Evolutionary conservation across 2,888 invertebrate species (phyloP), one percentile per base, ranked within the genome.

Genomic region (Agapostemon virescens): DNA sequence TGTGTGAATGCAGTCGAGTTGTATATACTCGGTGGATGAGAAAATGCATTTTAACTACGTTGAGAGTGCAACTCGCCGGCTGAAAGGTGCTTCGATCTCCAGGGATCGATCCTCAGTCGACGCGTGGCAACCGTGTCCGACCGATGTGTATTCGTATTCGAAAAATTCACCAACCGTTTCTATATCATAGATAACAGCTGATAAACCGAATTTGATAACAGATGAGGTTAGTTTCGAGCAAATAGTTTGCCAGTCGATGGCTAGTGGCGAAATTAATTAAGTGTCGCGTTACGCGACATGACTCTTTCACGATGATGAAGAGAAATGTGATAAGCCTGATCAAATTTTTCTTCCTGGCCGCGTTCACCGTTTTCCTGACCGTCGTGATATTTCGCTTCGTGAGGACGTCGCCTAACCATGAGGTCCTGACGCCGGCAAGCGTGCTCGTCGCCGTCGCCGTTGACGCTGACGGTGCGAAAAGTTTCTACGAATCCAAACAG

Each of bases 321-420:
- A 91, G 92, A 70, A 93, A 93, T 89, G 89, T 92, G 74, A 89
- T 92, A 83, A 92, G 92, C 85, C 86, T 92, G 86, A 86, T 91
- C 70, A 93, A 93, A 84, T 92, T 93, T 78, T 81, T 89, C 72
- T 84, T 87, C 42, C 86, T 92, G 40, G 92, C 91, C 72, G 85
- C 84, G 15, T 88, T 91, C n/a, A 90, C 91, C 49, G 90, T 93
- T 33, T 85, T 91, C 38, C 86, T 92, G 38, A 92, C 92, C 20
- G 89, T 92, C 0, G 85, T 92, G 5, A 85, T 92, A 17, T 92
- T 92, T 77, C 91, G 92, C n/a, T 90, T 88, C 49, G 84, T 91
- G 20, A 88, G 92, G 40, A 74, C 85, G 15, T 83, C 87, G 13
- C 84, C 85, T 81, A 80, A 76, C 76, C 84, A 71, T 42, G 87